A percentile compares a stretch with the other conserved stretches of the same genome.
phyloP scores from a whole-genome alignment of 2,113 vertebrate genomes.

The Accipiter virgatus region DNA sequence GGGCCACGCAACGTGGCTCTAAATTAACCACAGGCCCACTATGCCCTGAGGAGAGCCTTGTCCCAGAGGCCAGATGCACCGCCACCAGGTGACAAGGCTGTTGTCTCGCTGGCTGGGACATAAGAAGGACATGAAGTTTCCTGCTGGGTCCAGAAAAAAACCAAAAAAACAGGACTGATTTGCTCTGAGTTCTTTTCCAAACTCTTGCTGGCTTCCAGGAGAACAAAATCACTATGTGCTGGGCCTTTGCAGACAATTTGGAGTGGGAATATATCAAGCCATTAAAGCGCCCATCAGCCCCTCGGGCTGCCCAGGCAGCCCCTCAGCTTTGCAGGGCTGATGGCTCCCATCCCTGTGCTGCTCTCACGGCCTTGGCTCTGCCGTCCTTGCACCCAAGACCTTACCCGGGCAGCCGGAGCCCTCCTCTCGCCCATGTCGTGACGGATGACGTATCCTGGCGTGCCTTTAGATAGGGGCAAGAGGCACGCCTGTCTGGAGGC shows the following conservation, averaged over 20 bases:
- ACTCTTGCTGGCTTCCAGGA: neutral
- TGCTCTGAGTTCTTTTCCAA: neutral
- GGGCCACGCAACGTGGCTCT: neutral
- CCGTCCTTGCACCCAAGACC: neutral
- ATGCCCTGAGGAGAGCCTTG: neutral
- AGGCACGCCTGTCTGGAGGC: neutral
- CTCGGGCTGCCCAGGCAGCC: neutral
- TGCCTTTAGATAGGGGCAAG: neutral
- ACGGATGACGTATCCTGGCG: neutral
- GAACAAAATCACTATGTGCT: rapidly evolving
- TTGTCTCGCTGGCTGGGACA: neutral
- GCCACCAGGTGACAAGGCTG: slow-evolving; percentile 19
- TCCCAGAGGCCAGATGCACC: neutral
- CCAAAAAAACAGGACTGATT: neutral
- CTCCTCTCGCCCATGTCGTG: neutral
- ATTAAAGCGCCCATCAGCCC: neutral
- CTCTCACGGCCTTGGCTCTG: neutral
- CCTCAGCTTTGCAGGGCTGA: neutral
- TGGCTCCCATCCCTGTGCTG: rapidly evolving
- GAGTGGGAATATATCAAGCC: neutral
- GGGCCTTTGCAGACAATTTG: neutral
- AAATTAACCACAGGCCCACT: neutral
- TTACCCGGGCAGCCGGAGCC: rapidly evolving
- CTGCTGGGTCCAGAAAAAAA: neutral
- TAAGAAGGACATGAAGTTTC: neutral